Base-by-base conservation (phyloP, 2,888 invertebrate genomes). In the Phyto melanocephala region DNA sequence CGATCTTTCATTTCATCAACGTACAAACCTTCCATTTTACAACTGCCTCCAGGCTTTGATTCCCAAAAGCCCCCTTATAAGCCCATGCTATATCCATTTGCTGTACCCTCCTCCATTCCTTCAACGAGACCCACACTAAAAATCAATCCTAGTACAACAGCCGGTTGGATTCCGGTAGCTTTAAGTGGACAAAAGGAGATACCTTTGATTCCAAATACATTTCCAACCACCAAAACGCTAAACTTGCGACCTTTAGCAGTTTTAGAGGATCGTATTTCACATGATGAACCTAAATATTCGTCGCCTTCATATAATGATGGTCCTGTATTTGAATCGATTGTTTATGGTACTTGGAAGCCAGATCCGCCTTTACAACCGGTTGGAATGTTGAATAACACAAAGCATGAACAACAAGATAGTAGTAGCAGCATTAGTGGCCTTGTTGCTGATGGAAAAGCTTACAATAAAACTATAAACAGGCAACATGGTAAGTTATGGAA, bases 271-370 rank as follows among this genome's bases (percentile, higher is more conserved):
- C 75, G 63, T 17, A 71, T 81, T 10, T 60, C 77, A 35, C 28
- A 42, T n/a, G 50, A 67, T 17, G 11, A 35, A 11, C 20, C 17
- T 22, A 42, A 58, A 20, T 80, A 83, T 6, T 83, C 20, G 33
- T 15, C 37, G 71, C 11, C 45, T 6, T 62, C 35, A 11, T 50
- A 68, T 10, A 77, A 85, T 28, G 81, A 75, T 22, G 76, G 80
- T 60, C 83, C 75, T 13, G 47, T 84, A 0, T 84, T 87, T 60
- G 89, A 88, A 17, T 75, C 87, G 0, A 86, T 88, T 40, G 87
- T 89, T 13, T 89, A 89, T 70, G 89, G 89, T 40, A 87, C 88
- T 45, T 89, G 89, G 89, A 89, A 89, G 78, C 86, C 88, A 11
- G 87, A 88, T 22, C 87, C 84, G 52, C 88, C 89, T 8, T 68